These are phyloP conservation scores for Lordiphosa clarofinis DNA, from an alignment of 1,140 invertebrate genomes.

Conservation along the genomic window DNA sequence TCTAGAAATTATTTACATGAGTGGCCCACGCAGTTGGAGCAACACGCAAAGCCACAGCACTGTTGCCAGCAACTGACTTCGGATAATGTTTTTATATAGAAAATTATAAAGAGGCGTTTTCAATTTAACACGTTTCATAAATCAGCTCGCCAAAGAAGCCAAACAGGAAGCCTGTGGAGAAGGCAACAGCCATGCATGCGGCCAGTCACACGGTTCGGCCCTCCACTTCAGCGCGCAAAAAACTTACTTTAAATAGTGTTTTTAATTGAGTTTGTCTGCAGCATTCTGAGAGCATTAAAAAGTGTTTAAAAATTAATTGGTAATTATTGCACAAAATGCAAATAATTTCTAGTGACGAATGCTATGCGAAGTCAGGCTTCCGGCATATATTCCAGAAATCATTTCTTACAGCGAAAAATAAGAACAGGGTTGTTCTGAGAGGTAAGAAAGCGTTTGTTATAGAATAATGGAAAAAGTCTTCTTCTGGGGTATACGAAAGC, in stretches of 20 bases:
- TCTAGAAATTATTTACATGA: conserved; percentile 7
- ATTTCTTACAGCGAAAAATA: no score
- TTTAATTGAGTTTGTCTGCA: conserved; percentile 8
- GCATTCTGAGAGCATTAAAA: conserved; percentile 3
- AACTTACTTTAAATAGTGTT: conserved; percentile 5
- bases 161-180: conserved; percentile 7
- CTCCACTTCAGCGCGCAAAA: not conserved
- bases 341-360: not conserved
- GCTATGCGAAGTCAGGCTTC: no score
- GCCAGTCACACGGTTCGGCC: not conserved
- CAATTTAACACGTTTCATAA: conserved; percentile 24
- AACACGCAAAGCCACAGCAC: conserved; percentile 8
- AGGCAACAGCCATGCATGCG: not conserved
- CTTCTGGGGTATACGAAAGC: no score
- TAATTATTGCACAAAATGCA: conserved; percentile 15
- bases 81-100: conserved; percentile 21
- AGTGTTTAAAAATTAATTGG: conserved; percentile 10
- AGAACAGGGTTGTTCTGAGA: no score
- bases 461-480: no score
- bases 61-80: not conserved
- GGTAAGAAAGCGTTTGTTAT: no score
- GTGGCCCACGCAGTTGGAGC: conserved; percentile 3
- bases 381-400: no score
- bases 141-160: conserved; percentile 14
- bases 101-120: conserved; percentile 25